phyloP scores from a whole-genome alignment of 2,888 invertebrate genomes.

The Hyppa rectilinea region DNA sequence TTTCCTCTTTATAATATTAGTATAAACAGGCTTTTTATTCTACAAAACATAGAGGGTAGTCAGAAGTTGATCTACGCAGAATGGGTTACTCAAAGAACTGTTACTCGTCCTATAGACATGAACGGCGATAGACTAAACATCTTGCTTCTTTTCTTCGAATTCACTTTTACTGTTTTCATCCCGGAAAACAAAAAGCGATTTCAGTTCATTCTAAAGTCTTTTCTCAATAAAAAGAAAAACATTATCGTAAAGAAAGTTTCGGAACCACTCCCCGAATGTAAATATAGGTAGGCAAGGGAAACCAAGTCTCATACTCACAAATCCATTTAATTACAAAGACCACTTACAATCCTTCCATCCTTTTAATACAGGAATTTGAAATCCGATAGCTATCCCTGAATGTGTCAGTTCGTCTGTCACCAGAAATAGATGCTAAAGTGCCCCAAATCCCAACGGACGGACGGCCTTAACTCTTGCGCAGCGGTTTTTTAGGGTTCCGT shows the following conservation, averaged over 20 bases:
- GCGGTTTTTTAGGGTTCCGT: conserved; percentile 42
- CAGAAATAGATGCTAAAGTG: conserved; percentile 66
- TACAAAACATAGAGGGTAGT: no score
- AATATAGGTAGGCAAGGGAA: conserved; percentile 10
- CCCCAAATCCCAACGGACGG: conserved; percentile 64
- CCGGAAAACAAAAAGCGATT: not conserved
- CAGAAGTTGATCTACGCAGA: no score
- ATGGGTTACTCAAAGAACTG: no score
- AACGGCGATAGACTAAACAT: no score
- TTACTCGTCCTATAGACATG: no score
- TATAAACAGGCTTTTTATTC: no score
- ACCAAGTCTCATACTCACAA: conserved; percentile 24
- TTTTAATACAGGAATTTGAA: conserved; percentile 64
- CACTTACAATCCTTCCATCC: conserved; percentile 53
- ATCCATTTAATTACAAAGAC: conserved; percentile 47
- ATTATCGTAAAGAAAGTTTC: not conserved
- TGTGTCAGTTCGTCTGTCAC: conserved; percentile 54
- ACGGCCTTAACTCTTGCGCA: conserved; percentile 65
- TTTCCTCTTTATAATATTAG: no score
- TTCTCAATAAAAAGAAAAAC: not conserved
- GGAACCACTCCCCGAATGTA: not conserved
- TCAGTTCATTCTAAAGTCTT: not conserved
- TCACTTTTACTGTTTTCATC: not conserved
- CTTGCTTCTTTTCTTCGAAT: no score
- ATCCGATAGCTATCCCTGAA: conserved; percentile 50